A percentile compares a stretch with the other conserved stretches of the same genome.
These are phyloP conservation scores for Tretioscincus oriximinensis DNA, from an alignment of 2,113 vertebrate genomes.

Conservation along the genomic window DNA sequence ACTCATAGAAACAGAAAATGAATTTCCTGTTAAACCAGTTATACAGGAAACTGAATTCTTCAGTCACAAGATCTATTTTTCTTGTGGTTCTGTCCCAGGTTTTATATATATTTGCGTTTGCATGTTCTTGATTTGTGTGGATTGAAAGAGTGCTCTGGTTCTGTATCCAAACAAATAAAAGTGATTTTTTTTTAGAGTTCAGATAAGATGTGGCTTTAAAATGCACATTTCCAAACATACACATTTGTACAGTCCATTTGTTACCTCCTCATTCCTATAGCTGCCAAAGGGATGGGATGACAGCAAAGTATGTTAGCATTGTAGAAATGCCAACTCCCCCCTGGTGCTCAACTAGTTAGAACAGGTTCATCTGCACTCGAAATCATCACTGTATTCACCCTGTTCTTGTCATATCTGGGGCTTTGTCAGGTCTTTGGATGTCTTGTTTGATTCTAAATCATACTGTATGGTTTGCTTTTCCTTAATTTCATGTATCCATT, in stretches of 20 bases:
- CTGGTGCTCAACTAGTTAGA: background rate
- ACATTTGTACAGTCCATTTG: too few relatives aligned
- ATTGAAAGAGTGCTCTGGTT: background rate
- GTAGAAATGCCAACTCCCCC: background rate
- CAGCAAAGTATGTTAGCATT: background rate
- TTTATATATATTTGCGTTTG: background rate
- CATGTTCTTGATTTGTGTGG: background rate
- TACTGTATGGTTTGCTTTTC: too few relatives aligned
- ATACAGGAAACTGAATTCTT: background rate
- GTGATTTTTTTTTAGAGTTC: background rate
- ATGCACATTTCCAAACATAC: too few relatives aligned
- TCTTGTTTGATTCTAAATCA: too few relatives aligned
- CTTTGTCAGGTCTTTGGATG: too few relatives aligned
- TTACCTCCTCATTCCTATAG: background rate
- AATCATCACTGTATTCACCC: too few relatives aligned
- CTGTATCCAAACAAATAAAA: background rate
- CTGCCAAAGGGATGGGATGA: background rate
- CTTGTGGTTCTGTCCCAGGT: background rate
- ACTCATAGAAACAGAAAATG: background rate
- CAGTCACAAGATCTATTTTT: accelerated
- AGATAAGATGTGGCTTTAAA: background rate
- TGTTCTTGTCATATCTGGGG: too few relatives aligned
- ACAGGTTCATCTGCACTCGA: background rate
- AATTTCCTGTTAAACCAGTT: background rate
- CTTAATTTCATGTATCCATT: too few relatives aligned